Evolutionary conservation across 2,113 vertebrate species (phyloP), one percentile per base, ranked within the genome.

Genomic region (Psilopsiagon aurifrons): DNA sequence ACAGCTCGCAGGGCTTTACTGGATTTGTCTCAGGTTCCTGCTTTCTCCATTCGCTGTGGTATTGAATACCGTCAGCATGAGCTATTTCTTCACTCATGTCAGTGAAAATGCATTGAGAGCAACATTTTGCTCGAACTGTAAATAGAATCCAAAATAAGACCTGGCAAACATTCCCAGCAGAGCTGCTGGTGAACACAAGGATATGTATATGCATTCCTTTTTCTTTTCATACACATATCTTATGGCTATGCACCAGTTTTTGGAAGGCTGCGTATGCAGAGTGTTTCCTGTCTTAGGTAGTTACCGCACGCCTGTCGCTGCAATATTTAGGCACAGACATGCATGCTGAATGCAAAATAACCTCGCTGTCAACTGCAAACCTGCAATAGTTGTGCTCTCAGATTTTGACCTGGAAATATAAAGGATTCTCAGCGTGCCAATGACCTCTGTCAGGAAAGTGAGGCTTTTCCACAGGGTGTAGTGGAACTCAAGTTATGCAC

Each of bases 61-160:
- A n/a, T 47, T 82, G 89, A 71, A 94, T 41, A 44, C 22, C 1
- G 0, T 88, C 89, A 84, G 64, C 87, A 37, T 7, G 71, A 88
- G 68, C 90, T 94, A 63, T 83, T 96, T 95, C 88, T 79, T 88
- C 84, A 67, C 83, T 87, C 79, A 80, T 76, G 70, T 80, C 91
- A 88, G 74, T 64, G 67, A 87, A 94, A 96, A 97, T 62, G 88
- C 43, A 91, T 66, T 11, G 37, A 87, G 86, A 91, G 51, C 57
- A 85, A 78, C n/a, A 5, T 94, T 95, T 94, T 80, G 57, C 83
- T 91, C 70, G 51, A 66, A 39, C 81, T 86, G 81, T 80, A 96
- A 96, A 95, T 74, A 95, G 92, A 96, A 94, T 81, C 62, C 79
- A 87, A 96, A 96, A 88, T 76, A 94, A 82, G 93, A 63, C 59